These are phyloP conservation scores for Drosophila anomelani DNA, from an alignment of 2,888 invertebrate species.

Conservation along the genomic window DNA sequence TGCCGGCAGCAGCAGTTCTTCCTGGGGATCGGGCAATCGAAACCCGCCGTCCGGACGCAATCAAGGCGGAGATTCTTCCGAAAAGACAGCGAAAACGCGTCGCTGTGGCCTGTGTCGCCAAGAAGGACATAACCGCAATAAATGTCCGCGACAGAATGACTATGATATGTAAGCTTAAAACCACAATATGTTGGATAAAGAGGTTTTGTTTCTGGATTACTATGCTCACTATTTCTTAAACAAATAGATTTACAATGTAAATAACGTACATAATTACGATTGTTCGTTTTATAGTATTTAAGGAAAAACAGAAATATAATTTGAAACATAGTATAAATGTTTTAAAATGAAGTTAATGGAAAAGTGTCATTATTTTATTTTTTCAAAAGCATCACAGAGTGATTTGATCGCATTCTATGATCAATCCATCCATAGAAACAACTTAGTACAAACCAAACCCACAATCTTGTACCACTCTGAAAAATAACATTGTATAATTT, in stretches of 20 bases:
- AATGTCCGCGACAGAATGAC: conserved; percentile 86
- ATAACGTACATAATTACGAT: not conserved
- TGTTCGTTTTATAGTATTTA: not conserved
- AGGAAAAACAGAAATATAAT: not conserved
- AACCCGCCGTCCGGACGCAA: not conserved
- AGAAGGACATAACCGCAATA: conserved; percentile 88
- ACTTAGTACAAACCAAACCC: not conserved
- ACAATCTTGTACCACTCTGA: not conserved
- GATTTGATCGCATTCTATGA: too few relatives aligned
- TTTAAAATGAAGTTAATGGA: too few relatives aligned
- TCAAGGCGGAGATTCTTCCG: not conserved
- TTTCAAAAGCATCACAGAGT: too few relatives aligned
- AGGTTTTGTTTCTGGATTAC: not conserved
- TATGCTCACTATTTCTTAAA: too few relatives aligned
- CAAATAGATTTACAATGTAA: not conserved
- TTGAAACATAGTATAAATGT: not conserved
- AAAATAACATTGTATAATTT: not conserved
- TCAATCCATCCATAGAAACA: too few relatives aligned
- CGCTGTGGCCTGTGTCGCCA: conserved; percentile 91
- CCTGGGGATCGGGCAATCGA: conserved; percentile 50
- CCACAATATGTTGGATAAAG: not conserved
- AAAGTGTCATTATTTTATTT: too few relatives aligned
- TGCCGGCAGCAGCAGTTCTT: conserved; percentile 13
- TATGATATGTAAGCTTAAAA: conserved; percentile 60
- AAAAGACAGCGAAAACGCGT: conserved; percentile 77